Conservation (phyloP, 1,140 invertebrate species). For the Parapsyche elsis region DNA sequence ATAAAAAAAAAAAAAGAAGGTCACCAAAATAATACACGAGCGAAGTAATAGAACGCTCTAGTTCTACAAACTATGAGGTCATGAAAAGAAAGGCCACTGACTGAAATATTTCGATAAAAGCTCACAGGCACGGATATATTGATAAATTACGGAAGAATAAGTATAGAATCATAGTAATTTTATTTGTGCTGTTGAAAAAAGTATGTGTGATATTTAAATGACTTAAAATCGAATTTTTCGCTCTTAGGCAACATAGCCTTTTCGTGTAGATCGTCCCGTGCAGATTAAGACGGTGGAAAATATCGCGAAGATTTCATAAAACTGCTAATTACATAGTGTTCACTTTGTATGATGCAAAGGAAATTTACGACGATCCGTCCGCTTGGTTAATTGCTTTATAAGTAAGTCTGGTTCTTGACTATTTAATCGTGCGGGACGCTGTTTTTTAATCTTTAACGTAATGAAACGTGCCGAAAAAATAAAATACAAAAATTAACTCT, state of each 20-base stretch:
- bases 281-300: constrained; percentile 21
- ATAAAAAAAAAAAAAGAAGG: too few species aligned
- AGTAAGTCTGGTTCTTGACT: constrained; percentile 16
- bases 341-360: constrained; percentile 23
- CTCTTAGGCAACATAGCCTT: not conserved
- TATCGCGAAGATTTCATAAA: constrained; percentile 10
- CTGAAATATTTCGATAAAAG: too few species aligned
- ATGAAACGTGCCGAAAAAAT: not conserved
- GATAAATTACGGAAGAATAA: too few species aligned
- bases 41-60: too few species aligned
- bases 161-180: too few species aligned
- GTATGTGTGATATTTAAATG: too few species aligned
- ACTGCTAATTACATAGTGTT: constrained; percentile 32
- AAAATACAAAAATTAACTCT: not conserved
- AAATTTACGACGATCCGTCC: constrained; percentile 23
- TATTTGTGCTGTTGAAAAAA: too few species aligned
- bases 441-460: not conserved
- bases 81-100: too few species aligned
- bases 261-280: not conserved
- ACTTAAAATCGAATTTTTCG: too few species aligned
- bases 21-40: too few species aligned
- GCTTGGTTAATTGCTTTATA: constrained; percentile 36
- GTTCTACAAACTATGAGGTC: too few species aligned
- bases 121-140: too few species aligned
- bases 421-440: not conserved